Conservation (phyloP, 2,888 invertebrate genomes). For the Agrochola lychnidis region DNA sequence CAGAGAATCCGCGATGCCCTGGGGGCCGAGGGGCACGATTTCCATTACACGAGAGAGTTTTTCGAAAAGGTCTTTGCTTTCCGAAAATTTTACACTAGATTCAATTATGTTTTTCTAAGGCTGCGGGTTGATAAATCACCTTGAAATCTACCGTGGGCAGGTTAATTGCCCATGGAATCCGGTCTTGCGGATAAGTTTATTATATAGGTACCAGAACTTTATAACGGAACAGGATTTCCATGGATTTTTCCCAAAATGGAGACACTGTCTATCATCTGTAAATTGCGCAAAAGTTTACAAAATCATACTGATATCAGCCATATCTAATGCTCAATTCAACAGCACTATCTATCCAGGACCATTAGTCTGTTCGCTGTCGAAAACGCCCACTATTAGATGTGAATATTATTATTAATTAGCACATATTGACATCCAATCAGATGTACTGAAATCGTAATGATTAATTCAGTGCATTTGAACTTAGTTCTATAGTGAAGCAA, state of each 20-base stretch:
- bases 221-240: neutral
- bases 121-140: slow-evolving; percentile 45
- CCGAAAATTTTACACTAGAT: slow-evolving; percentile 79
- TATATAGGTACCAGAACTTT: neutral
- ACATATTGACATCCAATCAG: slow-evolving; percentile 29
- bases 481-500: neutral
- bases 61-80: slow-evolving; percentile 82
- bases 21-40: slow-evolving; percentile 87
- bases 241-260: neutral
- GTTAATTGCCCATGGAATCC: slow-evolving; percentile 37
- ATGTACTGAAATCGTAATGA: slow-evolving; percentile 34
- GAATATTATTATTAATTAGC: slow-evolving; percentile 38
- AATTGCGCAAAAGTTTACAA: neutral
- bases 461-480: slow-evolving; percentile 29
- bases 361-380: slow-evolving; percentile 29
- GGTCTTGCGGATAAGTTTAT: neutral
- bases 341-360: slow-evolving; percentile 17
- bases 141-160: slow-evolving; percentile 9
- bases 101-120: slow-evolving; percentile 69
- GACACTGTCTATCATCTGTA: neutral
- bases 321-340: neutral
- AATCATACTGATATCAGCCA: neutral
- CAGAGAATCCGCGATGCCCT: slow-evolving; percentile 87
- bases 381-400: slow-evolving; percentile 40
- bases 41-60: slow-evolving; percentile 89